phyloP scores from a whole-genome alignment of 2,113 vertebrate species.

The Forbesichthys agassizii region DNA sequence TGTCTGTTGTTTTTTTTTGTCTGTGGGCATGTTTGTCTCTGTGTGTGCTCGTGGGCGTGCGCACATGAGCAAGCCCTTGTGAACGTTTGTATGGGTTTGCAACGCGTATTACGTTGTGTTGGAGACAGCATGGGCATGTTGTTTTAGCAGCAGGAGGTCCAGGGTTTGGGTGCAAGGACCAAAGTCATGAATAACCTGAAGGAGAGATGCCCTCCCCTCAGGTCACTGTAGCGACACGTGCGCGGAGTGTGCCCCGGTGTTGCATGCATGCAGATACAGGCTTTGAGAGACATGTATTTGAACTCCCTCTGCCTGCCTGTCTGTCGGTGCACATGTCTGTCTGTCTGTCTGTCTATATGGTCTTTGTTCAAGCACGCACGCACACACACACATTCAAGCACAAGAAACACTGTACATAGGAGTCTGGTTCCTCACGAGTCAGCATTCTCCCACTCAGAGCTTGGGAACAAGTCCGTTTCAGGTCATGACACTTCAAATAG shows the following conservation, averaged over 20 bases:
- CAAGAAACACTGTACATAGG: constrained; percentile 1
- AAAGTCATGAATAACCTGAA: constrained; percentile 56
- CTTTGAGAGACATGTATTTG: neutral
- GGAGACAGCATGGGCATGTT: constrained; percentile 33
- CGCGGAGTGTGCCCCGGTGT: neutral
- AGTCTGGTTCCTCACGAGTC: constrained; percentile 56
- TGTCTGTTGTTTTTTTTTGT: constrained; percentile 34
- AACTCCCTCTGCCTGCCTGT: neutral
- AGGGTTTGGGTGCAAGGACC: constrained; percentile 48
- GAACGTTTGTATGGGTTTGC: neutral
- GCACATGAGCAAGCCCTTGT: neutral
- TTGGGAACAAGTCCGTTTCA: constrained; percentile 58
- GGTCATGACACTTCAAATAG: constrained; percentile 57
- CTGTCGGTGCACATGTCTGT: neutral
- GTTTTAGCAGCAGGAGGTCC: constrained; percentile 37
- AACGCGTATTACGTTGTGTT: constrained; percentile 24
- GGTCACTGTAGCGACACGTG: constrained; percentile 40
- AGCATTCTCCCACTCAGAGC: constrained; percentile 52
- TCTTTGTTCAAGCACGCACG: neutral
- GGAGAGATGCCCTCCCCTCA: constrained; percentile 20
- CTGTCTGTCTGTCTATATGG: constrained; percentile 22
- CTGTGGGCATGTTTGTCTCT: constrained; percentile 49
- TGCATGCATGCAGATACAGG: neutral
- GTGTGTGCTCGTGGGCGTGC: neutral
- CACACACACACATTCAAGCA: constrained; percentile 10